These are phyloP conservation scores for Girardinus metallicus DNA, from an alignment of 2,797 vertebrate species.

Conservation along the genomic window DNA sequence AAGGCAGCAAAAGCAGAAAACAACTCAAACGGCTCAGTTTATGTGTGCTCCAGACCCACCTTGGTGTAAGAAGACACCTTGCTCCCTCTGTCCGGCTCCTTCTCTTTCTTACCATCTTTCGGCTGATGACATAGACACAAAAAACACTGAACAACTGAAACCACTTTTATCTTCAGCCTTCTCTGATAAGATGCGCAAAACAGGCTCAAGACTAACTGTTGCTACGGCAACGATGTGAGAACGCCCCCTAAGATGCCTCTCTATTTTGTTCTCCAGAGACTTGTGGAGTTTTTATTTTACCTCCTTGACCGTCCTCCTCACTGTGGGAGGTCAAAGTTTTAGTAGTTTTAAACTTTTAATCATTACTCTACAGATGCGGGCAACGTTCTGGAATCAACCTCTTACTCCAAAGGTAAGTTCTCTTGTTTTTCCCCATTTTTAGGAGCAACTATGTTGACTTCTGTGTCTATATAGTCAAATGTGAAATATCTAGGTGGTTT, in stretches of 20 bases:
- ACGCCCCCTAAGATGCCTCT: neutral
- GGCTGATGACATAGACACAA: conserved; percentile 60
- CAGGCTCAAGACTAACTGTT: neutral
- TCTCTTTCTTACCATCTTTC: conserved; percentile 90
- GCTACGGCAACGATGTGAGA: neutral
- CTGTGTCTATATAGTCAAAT: too few relatives aligned
- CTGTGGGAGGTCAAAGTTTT: neutral
- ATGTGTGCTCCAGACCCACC: conserved; percentile 67
- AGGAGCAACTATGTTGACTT: neutral
- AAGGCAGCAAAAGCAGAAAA: conserved; percentile 4
- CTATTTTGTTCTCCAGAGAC: neutral
- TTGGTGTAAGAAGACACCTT: conserved; percentile 86
- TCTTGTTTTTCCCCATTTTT: neutral
- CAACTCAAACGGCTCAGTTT: neutral
- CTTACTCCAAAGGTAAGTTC: neutral
- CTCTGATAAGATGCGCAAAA: neutral
- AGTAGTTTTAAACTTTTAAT: neutral
- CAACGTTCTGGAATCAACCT: neutral
- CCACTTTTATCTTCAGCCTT: neutral
- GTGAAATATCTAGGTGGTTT: too few relatives aligned
- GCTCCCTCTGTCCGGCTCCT: conserved; percentile 84
- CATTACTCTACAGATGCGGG: neutral
- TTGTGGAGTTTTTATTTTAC: neutral
- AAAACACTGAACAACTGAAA: neutral
- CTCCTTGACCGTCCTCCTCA: neutral